phyloP scores from a whole-genome alignment of 1,140 invertebrate genomes.

The Nylanderia fulva region DNA sequence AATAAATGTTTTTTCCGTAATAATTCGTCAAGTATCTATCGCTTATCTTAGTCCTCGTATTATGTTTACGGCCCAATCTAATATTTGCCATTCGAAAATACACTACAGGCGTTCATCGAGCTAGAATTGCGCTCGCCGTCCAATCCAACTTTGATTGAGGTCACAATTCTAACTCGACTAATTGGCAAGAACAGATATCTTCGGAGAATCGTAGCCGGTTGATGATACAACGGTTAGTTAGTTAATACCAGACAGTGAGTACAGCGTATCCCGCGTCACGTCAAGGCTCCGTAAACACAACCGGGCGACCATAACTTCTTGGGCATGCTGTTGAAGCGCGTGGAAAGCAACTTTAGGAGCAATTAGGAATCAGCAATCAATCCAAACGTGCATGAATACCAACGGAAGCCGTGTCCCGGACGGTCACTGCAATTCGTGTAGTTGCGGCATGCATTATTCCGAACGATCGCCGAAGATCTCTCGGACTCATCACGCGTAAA shows the following conservation, averaged over 20 bases:
- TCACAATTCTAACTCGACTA: slow-evolving; percentile 77
- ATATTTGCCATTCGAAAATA: background rate
- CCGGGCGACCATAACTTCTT: slow-evolving; percentile 67
- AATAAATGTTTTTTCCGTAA: background rate
- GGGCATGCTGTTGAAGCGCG: slow-evolving; percentile 50
- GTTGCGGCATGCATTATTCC: slow-evolving; percentile 49
- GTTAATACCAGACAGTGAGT: slow-evolving; percentile 66
- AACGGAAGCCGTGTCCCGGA: slow-evolving; percentile 15
- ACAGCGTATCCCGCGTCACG: slow-evolving; percentile 61
- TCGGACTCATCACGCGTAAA: slow-evolving; percentile 2
- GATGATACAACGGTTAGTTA: slow-evolving; percentile 70
- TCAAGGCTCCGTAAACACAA: slow-evolving; percentile 66
- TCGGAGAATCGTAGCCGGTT: slow-evolving; percentile 51
- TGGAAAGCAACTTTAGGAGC: slow-evolving; percentile 63
- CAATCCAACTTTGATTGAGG: slow-evolving; percentile 62
- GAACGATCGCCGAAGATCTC: slow-evolving; percentile 39
- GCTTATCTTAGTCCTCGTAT: slow-evolving; percentile 8
- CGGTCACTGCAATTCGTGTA: slow-evolving; percentile 48
- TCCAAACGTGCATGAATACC: slow-evolving; percentile 65
- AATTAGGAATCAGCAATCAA: slow-evolving; percentile 74
- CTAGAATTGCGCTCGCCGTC: background rate
- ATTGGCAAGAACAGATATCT: slow-evolving; percentile 75
- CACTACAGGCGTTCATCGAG: background rate
- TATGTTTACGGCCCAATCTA: background rate
- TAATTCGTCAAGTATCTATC: background rate